Base-by-base conservation (phyloP, 2,797 vertebrate genomes). In the Gallirallus australis region DNA sequence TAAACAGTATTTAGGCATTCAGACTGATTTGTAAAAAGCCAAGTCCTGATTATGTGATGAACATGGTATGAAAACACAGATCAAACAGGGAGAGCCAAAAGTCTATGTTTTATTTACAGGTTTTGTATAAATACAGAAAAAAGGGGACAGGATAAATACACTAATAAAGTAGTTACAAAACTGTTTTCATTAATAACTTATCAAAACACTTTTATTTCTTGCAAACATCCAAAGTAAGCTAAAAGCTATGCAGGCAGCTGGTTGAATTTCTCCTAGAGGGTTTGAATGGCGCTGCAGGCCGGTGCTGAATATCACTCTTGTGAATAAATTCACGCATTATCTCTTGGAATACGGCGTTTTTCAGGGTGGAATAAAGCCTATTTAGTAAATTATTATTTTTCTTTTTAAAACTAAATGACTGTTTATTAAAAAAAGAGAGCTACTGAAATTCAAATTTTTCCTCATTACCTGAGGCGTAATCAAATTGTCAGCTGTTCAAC, bases 111-210 rank as follows among this genome's bases (percentile, higher is more conserved):
- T 93, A 94, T 90, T 96, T 94, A 94, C 68, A 75, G 37, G 19
- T 48, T 81, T 80, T 77, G 11, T 80, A 89, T 77, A 93, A 95
- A 90, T 71, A 90, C 16, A 94, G 56, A 45, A 87, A 64, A 84
- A 9, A 13, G 31, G 10, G 17, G 60, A 68, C 0, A 6, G 47
- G 50, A 90, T 45, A 93, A 94, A 94, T 91, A 87, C 15, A 53
- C 37, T 21, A 86, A 77, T 64, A 68, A 94, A 88, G 33, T 45
- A 93, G 33, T 57, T 61, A 89, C 70, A 70, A 90, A 95, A 70
- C 25, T 86, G 77, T 65, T 95, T 93, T 94, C 91, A 95, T 97
- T 90, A 96, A 96, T 95, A 97, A 95, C 80, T 95, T 94, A 95
- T 92, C 81, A 95, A 94, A 82, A 7, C 40, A 82, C 53, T 73